Base-by-base conservation (phyloP, 2,888 invertebrate genomes). In the Rhogogaster chlorosoma region DNA sequence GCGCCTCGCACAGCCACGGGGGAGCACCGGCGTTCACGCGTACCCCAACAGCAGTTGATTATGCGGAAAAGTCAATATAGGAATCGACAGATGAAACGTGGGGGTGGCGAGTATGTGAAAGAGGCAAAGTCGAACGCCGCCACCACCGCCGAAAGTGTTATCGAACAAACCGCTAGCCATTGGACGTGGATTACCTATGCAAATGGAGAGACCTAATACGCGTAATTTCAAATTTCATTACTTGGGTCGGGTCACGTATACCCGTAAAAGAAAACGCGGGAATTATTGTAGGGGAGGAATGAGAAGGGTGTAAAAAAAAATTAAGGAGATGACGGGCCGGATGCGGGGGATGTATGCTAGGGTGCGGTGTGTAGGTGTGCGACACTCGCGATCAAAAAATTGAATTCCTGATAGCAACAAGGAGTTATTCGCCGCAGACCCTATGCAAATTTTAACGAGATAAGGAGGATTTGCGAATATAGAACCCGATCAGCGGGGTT, bases 381-480 rank as follows among this genome's bases (percentile, higher is more conserved):
- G 73, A 36, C 53, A 75, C 26, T 7, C 29, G 53, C 18, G 57
- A 80, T 82, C 53, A 70, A n/a, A 32, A 85, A 82, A 85, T 85
- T 85, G 71, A 85, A 82, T 85, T 53, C 26, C 71, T 4, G 70
- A 53, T 82, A 71, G 71, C 84, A 49, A 38, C 49, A 82, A 70
- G 57, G n/a, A 42, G 67, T 32, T 78, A 49, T 67, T 77, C 42
- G 67, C 42, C 18, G 42, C 53, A 70, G 36, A 82, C 42, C 57
- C 38, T 45, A 70, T 82, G 57, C 82, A 53, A 84, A 71, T 85
- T 38, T 82, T 82, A 64, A 32, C 67, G 82, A 82, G 71, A 82
- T 85, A 80, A 82, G 84, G 61, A n/a, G 84, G 57, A 85, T 82
- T 85, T 70, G 36, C 36, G 84, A 70, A 71, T 82, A 71, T 53